Base-by-base conservation (phyloP, 92 coral and sea anemone species). In the Parazoanthus swiftii region DNA sequence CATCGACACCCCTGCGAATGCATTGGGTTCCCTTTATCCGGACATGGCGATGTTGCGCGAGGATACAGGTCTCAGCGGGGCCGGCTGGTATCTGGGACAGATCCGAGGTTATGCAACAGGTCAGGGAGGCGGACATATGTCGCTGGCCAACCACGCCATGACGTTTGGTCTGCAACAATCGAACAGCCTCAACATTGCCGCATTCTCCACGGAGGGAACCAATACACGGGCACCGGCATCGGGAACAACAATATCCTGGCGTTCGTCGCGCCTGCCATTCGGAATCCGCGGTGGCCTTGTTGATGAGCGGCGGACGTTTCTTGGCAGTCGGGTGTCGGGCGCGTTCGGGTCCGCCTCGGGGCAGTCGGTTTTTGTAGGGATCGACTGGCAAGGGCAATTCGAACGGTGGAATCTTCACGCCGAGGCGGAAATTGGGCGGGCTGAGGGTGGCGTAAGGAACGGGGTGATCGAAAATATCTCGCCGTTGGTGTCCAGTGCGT, bases 271-370 rank as follows among this genome's bases (percentile, higher is more conserved):
- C 73, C 73, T 67, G 73, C 73, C 73, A 4, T 67, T 67, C 73
- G 73, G 73, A 67, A 67, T 67, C 73, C 73, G 73, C 0, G 73
- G 73, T 4, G 73, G 73, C 73, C 73, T 67, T 0, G 73, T 67
- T 67, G 73, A 67, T 67, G 73, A 67, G 73, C 73, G 73, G 73
- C 73, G 73, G 73, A 67, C 73, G 73, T 67, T 67, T 67, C 73
- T 67, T 18, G 73, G 73, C 73, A 67, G 73, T 8, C 73, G 73
- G 73, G 73, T 67, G 73, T 67, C 73, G 73, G 73, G 73, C 73
- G 73, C 73, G 73, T 67, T 67, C 73, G 73, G 73, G 73, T 67
- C 73, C 73, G 73, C 73, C 73, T 67, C 73, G 73, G 73, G 73
- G 73, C 73, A 50, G 56, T 50, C 56, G 56, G 56, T 50, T 50